Evolutionary conservation across 2,113 vertebrate species (phyloP).

Genomic region (Tupaia tana): DNA sequence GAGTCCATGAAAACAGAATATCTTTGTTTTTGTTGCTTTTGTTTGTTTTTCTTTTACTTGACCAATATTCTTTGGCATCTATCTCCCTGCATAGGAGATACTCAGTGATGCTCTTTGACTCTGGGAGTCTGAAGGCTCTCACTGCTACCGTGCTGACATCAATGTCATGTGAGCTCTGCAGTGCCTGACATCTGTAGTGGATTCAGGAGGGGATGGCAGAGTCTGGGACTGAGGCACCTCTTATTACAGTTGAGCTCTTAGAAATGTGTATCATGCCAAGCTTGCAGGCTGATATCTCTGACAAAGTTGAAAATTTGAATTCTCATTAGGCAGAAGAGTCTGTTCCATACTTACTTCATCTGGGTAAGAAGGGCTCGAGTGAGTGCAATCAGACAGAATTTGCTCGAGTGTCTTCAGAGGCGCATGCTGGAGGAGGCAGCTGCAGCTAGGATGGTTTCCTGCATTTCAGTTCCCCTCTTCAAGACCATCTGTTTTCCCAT

Average conservation of each 20-base stretch:
- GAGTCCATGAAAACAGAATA: no score
- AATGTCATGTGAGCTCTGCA: fast-evolving
- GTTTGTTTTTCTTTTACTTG: no score
- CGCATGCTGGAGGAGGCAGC: not conserved
- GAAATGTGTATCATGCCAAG: not conserved
- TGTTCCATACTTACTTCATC: slow-evolving; percentile 2
- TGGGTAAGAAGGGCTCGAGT: slow-evolving; percentile 12
- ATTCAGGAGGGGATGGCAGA: not conserved
- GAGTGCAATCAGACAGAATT: not conserved
- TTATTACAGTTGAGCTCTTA: not conserved
- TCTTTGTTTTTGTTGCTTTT: fast-evolving
- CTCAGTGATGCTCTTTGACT: not conserved
- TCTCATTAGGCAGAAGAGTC: slow-evolving; percentile 65
- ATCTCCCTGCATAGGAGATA: not conserved
- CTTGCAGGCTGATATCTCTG: not conserved
- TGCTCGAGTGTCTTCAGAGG: not conserved
- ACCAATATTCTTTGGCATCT: fast-evolving
- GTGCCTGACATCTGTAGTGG: fast-evolving
- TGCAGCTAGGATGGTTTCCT: not conserved
- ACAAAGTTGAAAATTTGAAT: slow-evolving; percentile 35
- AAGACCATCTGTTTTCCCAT: not conserved
- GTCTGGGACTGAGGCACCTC: fast-evolving
- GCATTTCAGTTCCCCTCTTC: not conserved
- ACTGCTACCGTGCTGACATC: fast-evolving
- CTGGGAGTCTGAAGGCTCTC: no score